A percentile compares a stretch with the other conserved stretches of the same genome.
These are phyloP conservation scores for Argyrosomus japonicus DNA, from an alignment of 2,113 vertebrate species.

Conservation along the genomic window DNA sequence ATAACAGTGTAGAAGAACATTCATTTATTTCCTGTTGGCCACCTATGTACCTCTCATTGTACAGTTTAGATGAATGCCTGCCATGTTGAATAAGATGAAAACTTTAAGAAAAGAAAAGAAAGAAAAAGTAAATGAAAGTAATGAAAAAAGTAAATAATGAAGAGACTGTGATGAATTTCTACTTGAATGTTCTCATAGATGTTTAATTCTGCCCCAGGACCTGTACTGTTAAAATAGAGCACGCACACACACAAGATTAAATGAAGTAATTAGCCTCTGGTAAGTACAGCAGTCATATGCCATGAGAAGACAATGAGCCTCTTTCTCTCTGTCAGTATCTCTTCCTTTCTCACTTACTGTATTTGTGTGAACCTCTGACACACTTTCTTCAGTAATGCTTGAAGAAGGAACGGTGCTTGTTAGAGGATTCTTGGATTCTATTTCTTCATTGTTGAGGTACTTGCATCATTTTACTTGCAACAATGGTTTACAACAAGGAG, in stretches of 20 bases:
- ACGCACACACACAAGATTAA: background rate
- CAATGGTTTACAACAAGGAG: background rate
- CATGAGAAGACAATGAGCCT: background rate
- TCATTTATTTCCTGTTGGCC: background rate
- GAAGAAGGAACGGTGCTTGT: background rate
- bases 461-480: background rate
- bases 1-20: background rate
- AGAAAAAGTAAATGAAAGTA: background rate
- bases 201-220: background rate
- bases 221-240: background rate
- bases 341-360: background rate
- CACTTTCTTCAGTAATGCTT: background rate
- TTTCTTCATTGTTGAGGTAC: conserved; percentile 28
- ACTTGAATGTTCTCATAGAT: background rate
- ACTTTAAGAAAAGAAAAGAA: background rate
- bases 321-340: background rate
- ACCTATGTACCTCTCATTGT: background rate
- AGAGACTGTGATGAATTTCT: background rate
- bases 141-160: background rate
- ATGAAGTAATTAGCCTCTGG: conserved; percentile 12
- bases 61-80: too few relatives aligned
- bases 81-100: background rate
- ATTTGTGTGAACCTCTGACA: background rate
- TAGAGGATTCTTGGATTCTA: background rate
- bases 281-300: conserved; percentile 36